A percentile compares a stretch with the other conserved stretches of the same genome.
Evolutionary conservation across 2,113 vertebrate genomes (phyloP).

Genomic region (Cyphomyrus plagiostoma): DNA sequence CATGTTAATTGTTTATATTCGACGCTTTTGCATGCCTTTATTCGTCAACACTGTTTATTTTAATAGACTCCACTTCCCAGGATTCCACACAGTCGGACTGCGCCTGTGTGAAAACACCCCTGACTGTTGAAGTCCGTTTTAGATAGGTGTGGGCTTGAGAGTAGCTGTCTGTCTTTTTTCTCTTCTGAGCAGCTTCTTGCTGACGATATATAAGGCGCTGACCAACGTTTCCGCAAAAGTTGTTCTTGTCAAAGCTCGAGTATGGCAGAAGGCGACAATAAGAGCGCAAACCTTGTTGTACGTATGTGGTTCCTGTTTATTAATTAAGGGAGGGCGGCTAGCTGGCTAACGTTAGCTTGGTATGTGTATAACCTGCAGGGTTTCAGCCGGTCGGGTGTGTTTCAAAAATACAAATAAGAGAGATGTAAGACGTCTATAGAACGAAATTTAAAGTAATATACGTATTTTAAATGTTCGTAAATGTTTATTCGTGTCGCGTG

Average conservation of each 20-base stretch:
- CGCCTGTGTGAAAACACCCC: neutral
- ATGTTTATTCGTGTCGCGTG: neutral
- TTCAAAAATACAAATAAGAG: neutral
- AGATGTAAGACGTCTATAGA: neutral
- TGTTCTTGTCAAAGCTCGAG: neutral
- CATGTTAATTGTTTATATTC: neutral
- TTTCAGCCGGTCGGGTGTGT: neutral
- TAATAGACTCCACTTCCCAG: neutral
- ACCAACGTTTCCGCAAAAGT: neutral
- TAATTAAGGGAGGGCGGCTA: neutral
- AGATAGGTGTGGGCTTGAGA: neutral
- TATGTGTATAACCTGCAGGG: neutral
- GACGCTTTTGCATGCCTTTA: neutral
- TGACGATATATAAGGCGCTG: constrained; percentile 19
- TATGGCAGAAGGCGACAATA: constrained; percentile 67
- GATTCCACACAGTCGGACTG: neutral
- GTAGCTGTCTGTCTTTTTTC: neutral
- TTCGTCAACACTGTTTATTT: neutral
- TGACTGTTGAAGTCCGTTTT: neutral
- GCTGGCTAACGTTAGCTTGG: neutral
- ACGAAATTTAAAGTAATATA: neutral
- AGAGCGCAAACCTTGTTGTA: constrained; percentile 60
- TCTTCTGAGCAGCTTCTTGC: neutral
- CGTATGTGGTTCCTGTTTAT: constrained; percentile 29
- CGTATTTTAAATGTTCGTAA: neutral